Percentiles rank a stretch among this genome's conserved stretches.
Conservation (phyloP, 2,797 vertebrate species). For the Protosalanx chinensis region DNA sequence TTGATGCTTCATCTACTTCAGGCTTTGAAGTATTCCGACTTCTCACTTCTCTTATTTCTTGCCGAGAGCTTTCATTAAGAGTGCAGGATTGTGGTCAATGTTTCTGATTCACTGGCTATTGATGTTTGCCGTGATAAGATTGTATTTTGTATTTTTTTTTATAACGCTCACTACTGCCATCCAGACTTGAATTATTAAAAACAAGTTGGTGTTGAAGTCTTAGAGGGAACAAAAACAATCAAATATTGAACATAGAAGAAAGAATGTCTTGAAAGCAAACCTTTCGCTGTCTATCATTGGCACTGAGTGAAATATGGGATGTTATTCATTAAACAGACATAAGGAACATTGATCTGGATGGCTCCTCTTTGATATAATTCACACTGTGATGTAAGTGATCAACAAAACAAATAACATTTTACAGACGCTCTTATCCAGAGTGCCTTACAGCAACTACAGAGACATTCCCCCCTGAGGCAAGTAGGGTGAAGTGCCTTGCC, state of each 20-base stretch:
- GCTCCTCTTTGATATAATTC: neutral
- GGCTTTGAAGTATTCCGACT: neutral
- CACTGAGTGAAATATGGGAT: neutral
- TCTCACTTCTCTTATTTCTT: neutral
- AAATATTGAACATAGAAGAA: neutral
- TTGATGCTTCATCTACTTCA: neutral
- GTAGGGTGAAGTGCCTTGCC: too few relatives aligned
- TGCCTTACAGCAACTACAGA: too few relatives aligned
- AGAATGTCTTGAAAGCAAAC: neutral
- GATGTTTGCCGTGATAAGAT: neutral
- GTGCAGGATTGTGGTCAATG: neutral
- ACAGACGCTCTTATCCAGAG: too few relatives aligned
- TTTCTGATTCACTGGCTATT: neutral
- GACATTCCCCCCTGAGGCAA: too few relatives aligned
- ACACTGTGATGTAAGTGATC: neutral
- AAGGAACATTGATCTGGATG: neutral
- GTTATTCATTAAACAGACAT: neutral
- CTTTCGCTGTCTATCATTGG: neutral
- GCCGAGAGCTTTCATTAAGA: neutral
- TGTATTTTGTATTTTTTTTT: neutral
- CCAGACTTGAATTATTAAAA: neutral
- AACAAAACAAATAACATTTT: neutral
- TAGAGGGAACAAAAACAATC: neutral
- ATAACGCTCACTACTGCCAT: neutral
- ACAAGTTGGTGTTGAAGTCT: neutral